Conservation (phyloP, 2,113 vertebrate species). For the Myiagra hebetior region DNA sequence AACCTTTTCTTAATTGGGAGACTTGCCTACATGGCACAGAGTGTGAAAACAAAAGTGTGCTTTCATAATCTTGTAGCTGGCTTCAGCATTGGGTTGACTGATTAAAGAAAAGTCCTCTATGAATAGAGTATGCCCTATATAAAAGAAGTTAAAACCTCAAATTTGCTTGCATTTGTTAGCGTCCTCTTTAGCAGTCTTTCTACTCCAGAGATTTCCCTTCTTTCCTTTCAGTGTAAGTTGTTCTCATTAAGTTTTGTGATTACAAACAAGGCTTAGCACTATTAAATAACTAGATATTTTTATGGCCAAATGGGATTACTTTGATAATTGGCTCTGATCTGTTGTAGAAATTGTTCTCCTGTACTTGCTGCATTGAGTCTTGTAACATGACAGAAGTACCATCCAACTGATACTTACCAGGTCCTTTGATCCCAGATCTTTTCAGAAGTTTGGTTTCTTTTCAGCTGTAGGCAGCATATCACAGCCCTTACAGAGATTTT, state of each 20-base stretch:
- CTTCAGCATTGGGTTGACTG: not conserved
- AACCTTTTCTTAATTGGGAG: slow-evolving; percentile 5
- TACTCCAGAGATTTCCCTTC: slow-evolving; percentile 34
- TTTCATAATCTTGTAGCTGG: not conserved
- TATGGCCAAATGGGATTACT: slow-evolving; percentile 57
- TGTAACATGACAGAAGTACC: not conserved
- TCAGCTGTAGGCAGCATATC: not conserved
- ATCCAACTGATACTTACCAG: not conserved
- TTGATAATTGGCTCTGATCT: slow-evolving; percentile 57
- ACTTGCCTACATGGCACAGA: not conserved
- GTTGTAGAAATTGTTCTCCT: slow-evolving; percentile 7
- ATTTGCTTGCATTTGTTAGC: slow-evolving; percentile 32
- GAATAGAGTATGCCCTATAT: not conserved
- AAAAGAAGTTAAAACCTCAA: slow-evolving; percentile 40
- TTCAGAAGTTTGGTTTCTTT: not conserved
- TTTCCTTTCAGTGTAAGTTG: slow-evolving; percentile 35
- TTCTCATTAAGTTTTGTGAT: slow-evolving; percentile 58
- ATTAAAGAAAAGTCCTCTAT: not conserved
- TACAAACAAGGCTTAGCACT: slow-evolving; percentile 58
- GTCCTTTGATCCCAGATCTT: not conserved
- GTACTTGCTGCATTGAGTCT: not conserved
- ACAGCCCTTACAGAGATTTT: not conserved
- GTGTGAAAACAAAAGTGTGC: not conserved
- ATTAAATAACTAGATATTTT: slow-evolving; percentile 54
- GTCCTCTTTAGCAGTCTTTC: slow-evolving; percentile 13